Evolutionary conservation across 2,888 invertebrate species (phyloP), one percentile per base, ranked within the genome.

Genomic region (Prionchulus punctatus): DNA sequence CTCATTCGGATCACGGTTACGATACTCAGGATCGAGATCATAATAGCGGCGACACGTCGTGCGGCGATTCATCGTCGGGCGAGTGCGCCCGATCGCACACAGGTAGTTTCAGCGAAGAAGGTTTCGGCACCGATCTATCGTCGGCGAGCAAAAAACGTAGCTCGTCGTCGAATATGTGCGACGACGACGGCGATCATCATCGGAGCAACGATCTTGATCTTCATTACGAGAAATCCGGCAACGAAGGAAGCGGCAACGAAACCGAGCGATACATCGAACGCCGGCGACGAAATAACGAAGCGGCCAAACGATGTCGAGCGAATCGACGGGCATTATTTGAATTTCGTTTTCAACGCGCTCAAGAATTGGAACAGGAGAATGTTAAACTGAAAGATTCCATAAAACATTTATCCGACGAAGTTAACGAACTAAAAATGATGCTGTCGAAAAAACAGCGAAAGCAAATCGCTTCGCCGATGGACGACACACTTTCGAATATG

Each of bases 221-320:
- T 7, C 18, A 18, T 18, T 7, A 18, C 12, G 18, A 36, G 36
- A 7, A 18, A 12, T 45, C 15, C 7, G 7, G 47, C 47, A 23
- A 23, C 47, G 47, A 45, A 12, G n/a, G 18, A 36, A 12, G 36
- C 36, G 36, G 36, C 7, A 36, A 36, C 66, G 55, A 66, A 65
- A 15, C 69, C 47, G 55, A 57, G 23, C 43, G 47, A 56, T 75
- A 74, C 60, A 64, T 70, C 30, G 76, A 76, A 58, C 64, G 75
- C n/a, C 65, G 75, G 2, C 63, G 69, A 21, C 57, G 73, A 28
- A 75, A 75, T 63, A 76, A 75, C 62, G 73, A 74, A 62, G 75
- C 75, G 3, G 74, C 74, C 2, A 65, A 74, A 57, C 67, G 73
- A 60, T 75, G 75, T 60, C 65, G 75, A 7, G 74, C 74, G 60